phyloP scores from a whole-genome alignment of 2,113 vertebrate genomes.

The Callipepla squamata region DNA sequence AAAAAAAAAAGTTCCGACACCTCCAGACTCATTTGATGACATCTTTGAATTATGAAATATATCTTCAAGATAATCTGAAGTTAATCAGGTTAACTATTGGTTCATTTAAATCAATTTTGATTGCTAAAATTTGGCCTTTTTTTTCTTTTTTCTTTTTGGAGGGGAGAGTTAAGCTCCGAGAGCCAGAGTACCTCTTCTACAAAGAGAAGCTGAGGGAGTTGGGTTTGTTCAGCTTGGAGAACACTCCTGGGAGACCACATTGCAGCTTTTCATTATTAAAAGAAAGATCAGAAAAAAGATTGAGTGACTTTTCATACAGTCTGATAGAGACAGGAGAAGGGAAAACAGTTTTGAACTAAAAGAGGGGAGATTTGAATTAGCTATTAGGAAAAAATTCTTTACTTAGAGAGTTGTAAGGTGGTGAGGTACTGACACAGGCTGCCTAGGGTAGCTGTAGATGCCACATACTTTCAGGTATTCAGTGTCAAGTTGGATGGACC shows the following conservation, averaged over 20 bases:
- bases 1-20: background rate
- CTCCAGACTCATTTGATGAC: background rate
- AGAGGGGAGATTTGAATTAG: background rate
- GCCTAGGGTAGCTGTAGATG: no score
- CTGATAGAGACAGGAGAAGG: background rate
- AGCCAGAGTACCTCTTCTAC: background rate
- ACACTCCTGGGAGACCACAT: background rate
- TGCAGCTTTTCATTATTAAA: background rate
- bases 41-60: background rate
- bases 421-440: background rate
- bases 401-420: background rate
- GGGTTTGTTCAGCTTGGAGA: background rate
- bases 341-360: background rate
- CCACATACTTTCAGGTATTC: background rate
- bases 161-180: background rate
- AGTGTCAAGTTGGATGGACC: background rate
- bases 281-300: background rate
- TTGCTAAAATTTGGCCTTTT: background rate
- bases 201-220: background rate
- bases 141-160: background rate
- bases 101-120: background rate
- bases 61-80: background rate
- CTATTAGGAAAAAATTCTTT: background rate
- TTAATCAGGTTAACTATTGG: background rate
- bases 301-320: background rate